A percentile compares a stretch with the other conserved stretches of the same genome.
Evolutionary conservation across 2,113 vertebrate genomes (phyloP).

Genomic region (Gambusia holbrooki): DNA sequence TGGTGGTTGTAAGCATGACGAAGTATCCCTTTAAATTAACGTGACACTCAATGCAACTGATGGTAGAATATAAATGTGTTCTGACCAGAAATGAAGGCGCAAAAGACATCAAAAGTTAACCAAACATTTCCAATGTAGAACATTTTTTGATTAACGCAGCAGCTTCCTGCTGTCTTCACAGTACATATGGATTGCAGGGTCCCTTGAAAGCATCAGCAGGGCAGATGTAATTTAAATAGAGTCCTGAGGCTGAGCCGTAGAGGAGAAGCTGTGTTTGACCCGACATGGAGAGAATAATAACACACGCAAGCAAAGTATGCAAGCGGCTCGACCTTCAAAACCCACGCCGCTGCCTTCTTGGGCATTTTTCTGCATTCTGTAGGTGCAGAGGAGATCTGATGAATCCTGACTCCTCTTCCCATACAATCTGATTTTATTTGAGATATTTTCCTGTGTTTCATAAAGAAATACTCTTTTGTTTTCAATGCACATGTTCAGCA

Average conservation of each 20-base stretch:
- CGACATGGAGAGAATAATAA: not conserved
- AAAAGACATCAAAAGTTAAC: not conserved
- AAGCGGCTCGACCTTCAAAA: constrained; percentile 10
- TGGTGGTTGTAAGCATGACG: no score
- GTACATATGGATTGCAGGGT: not conserved
- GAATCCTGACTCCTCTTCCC: not conserved
- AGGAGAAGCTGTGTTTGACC: constrained; percentile 7
- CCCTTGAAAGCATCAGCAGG: not conserved
- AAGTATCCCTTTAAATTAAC: no score
- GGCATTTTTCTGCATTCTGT: not conserved
- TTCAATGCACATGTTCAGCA: not conserved
- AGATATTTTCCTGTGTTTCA: not conserved
- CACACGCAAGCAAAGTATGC: not conserved
- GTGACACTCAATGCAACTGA: not conserved
- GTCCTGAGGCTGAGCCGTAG: not conserved
- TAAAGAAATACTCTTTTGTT: no score
- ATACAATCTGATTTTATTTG: not conserved
- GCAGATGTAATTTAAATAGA: not conserved
- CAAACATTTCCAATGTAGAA: not conserved
- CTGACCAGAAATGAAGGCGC: not conserved
- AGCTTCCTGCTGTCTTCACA: not conserved
- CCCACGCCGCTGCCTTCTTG: not conserved
- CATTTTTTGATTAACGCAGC: not conserved
- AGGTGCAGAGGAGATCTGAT: not conserved
- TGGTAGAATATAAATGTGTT: not conserved